Evolutionary conservation across 2,888 invertebrate species (phyloP).

Genomic region (Diaprepes abbreviatus): DNA sequence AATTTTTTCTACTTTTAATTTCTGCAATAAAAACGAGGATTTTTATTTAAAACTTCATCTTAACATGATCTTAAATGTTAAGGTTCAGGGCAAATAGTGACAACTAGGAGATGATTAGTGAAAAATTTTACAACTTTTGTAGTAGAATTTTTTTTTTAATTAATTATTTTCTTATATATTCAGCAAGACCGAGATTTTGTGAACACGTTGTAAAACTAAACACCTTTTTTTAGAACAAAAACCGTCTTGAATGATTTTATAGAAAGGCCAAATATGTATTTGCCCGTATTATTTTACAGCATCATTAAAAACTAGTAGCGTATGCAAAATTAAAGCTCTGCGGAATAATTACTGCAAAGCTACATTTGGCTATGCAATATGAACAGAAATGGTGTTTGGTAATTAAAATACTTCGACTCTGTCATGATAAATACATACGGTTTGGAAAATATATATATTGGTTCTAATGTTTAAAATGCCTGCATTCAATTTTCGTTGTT

Average conservation of each 20-base stretch:
- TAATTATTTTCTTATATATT: background rate
- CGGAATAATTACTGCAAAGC: slow-evolving; percentile 23
- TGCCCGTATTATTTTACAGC: slow-evolving; percentile 18
- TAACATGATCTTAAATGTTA: too few species aligned
- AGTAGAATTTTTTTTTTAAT: too few species aligned
- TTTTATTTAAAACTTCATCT: too few species aligned
- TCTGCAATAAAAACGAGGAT: too few species aligned
- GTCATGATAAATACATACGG: background rate
- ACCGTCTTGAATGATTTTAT: background rate
- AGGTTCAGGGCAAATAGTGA: too few species aligned
- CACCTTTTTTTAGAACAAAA: background rate
- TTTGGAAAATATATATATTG: background rate
- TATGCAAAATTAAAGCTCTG: slow-evolving; percentile 24
- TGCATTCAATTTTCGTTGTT: too few species aligned
- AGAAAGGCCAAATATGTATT: slow-evolving; percentile 1
- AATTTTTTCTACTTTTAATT: too few species aligned
- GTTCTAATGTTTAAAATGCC: background rate
- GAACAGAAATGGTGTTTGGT: background rate
- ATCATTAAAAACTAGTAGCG: slow-evolving; percentile 32
- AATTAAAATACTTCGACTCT: background rate
- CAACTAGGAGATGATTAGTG: too few species aligned
- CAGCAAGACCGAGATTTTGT: background rate
- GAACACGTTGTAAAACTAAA: background rate
- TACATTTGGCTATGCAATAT: slow-evolving; percentile 27
- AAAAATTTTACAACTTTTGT: too few species aligned